These are phyloP conservation scores for Phragmatobia fuliginosa DNA, from an alignment of 2,888 invertebrate species.

Conservation along the genomic window DNA sequence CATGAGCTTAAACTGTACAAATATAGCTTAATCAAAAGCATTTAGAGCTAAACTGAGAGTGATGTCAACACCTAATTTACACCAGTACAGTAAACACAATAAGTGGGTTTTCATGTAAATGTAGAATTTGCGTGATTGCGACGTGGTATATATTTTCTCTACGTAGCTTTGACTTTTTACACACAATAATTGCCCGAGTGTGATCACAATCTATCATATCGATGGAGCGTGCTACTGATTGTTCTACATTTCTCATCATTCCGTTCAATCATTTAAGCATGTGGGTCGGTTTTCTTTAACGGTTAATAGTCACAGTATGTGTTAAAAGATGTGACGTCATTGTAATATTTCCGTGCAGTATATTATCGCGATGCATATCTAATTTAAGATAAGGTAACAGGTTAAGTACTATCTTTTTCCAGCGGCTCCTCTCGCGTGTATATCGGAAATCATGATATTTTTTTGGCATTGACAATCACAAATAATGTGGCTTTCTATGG, in stretches of 20 bases:
- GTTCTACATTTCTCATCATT: slow-evolving; percentile 10
- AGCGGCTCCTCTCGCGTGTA: no score
- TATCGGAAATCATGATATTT: no score
- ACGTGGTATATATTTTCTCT: not conserved
- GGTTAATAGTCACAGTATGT: slow-evolving; percentile 10
- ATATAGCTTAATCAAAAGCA: not conserved
- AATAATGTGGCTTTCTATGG: no score
- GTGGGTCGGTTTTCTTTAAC: slow-evolving; percentile 9
- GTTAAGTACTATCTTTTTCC: no score
- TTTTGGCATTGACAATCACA: no score
- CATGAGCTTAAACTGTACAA: not conserved
- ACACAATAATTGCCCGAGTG: not conserved
- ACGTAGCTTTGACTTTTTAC: not conserved
- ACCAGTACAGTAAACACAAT: not conserved
- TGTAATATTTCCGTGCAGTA: not conserved
- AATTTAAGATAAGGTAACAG: not conserved
- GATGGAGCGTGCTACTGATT: slow-evolving; percentile 14
- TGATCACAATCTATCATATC: slow-evolving; percentile 6
- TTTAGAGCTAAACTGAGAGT: not conserved
- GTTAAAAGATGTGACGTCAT: slow-evolving; percentile 1
- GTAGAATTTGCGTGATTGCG: slow-evolving; percentile 9
- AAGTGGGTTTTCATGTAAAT: slow-evolving; percentile 10
- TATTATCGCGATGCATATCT: not conserved
- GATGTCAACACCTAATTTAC: not conserved
- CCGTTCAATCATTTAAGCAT: slow-evolving; percentile 2